Conservation (phyloP, 2,113 vertebrate species). For the Gopherus flavomarginatus region DNA sequence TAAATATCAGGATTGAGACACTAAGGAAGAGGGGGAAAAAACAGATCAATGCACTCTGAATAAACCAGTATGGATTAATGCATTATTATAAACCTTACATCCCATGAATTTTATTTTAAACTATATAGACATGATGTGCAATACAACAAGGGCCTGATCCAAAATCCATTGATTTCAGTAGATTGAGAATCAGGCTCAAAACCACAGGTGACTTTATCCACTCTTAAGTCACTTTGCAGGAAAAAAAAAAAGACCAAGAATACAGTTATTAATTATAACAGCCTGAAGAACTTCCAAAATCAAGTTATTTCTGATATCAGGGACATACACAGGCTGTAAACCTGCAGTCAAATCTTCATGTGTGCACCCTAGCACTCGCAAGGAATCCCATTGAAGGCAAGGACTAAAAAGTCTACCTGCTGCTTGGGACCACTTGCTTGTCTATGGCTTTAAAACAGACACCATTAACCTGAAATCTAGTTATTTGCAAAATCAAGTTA, state of each 20-base stretch:
- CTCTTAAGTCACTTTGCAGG: constrained; percentile 5
- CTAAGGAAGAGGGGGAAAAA: constrained; percentile 69
- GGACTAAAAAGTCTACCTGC: background rate
- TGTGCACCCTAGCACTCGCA: background rate
- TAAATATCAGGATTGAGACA: constrained; percentile 93
- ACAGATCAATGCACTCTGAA: constrained; percentile 58
- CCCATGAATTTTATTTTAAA: constrained; percentile 33
- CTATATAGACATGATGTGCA: background rate
- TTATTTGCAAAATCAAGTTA: background rate
- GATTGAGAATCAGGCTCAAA: background rate
- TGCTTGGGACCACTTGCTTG: background rate
- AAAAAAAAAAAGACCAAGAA: background rate
- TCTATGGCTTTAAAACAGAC: background rate
- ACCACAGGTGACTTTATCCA: background rate
- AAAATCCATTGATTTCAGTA: background rate
- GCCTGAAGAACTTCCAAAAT: background rate
- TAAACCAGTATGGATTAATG: background rate
- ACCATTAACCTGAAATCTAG: background rate
- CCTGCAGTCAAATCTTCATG: background rate
- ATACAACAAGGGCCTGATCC: background rate
- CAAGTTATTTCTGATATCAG: background rate
- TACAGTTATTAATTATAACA: background rate
- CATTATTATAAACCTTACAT: background rate
- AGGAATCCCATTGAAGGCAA: background rate
- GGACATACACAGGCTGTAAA: background rate